Evolutionary conservation across 2,113 vertebrate species (phyloP).

Genomic region (Passer montanus): DNA sequence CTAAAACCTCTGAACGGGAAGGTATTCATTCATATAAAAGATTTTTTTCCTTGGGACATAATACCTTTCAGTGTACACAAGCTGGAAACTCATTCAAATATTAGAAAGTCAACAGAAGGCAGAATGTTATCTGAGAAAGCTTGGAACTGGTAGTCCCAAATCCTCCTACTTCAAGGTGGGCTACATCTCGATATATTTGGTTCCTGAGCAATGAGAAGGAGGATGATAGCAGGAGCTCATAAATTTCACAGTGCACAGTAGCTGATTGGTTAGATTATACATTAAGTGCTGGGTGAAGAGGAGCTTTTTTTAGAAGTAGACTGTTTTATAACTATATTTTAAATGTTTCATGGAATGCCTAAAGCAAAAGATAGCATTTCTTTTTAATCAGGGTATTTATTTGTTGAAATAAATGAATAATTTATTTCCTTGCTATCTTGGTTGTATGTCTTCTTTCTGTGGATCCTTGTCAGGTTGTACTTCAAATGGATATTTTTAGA

Average conservation of each 20-base stretch:
- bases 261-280: neutral
- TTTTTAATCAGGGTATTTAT: slow-evolving; percentile 45
- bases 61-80: neutral
- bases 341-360: slow-evolving; percentile 40
- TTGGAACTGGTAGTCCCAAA: neutral
- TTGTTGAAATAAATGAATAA: slow-evolving; percentile 62
- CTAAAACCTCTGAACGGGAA: neutral
- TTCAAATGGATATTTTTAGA: slow-evolving; percentile 70
- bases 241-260: neutral
- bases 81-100: neutral
- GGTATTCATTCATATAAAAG: neutral
- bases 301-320: slow-evolving; percentile 1
- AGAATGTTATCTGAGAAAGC: neutral
- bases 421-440: slow-evolving; percentile 66
- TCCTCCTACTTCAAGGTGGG: neutral
- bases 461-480: slow-evolving; percentile 65
- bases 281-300: neutral
- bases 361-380: slow-evolving; percentile 39
- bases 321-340: slow-evolving; percentile 40
- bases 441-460: slow-evolving; percentile 66
- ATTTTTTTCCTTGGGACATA: neutral
- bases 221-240: neutral
- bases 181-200: neutral
- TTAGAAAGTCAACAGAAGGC: neutral
- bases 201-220: neutral